phyloP scores from a whole-genome alignment of 2,113 vertebrate genomes.

The Vanacampus margaritifer region DNA sequence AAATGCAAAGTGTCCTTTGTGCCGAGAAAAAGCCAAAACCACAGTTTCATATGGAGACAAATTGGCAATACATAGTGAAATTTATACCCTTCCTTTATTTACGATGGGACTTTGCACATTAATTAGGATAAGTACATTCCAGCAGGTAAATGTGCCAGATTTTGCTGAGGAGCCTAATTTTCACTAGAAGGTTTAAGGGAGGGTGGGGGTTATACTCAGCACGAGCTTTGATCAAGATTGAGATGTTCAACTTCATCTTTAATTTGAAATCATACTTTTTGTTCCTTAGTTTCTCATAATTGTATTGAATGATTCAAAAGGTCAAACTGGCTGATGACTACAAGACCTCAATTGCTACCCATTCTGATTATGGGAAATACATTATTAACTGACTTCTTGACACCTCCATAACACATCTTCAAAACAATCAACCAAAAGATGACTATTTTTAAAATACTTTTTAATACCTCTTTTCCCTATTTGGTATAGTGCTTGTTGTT shows the following conservation, averaged over 20 bases:
- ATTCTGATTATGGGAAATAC: conserved; percentile 2
- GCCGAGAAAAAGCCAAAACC: conserved; percentile 32
- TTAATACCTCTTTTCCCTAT: conserved; percentile 6
- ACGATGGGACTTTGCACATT: neutral
- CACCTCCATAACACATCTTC: conserved; percentile 22
- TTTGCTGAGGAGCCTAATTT: neutral
- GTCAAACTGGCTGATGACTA: conserved; percentile 37
- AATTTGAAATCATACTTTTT: neutral
- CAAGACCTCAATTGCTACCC: conserved; percentile 9
- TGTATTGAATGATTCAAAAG: conserved; percentile 28
- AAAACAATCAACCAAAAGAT: conserved; percentile 23
- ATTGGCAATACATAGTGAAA: conserved; percentile 29
- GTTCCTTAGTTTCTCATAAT: conserved; percentile 9
- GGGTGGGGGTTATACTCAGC: no score
- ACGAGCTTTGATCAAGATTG: neutral
- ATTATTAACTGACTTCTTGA: conserved; percentile 19
- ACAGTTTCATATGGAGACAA: conserved; percentile 3
- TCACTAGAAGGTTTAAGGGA: neutral
- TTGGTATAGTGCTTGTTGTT: conserved; percentile 29
- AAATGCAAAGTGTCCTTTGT: conserved; percentile 52
- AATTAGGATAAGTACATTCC: neutral
- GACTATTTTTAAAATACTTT: conserved; percentile 5
- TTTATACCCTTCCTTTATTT: neutral
- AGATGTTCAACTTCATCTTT: neutral
- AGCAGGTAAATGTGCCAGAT: conserved; percentile 2